Percentiles rank a stretch among this genome's conserved stretches.
These are phyloP conservation scores for Sycon ciliatum DNA, from an alignment of 37 sponge, comb jelly and placozoan genomes.

Conservation along the genomic window DNA sequence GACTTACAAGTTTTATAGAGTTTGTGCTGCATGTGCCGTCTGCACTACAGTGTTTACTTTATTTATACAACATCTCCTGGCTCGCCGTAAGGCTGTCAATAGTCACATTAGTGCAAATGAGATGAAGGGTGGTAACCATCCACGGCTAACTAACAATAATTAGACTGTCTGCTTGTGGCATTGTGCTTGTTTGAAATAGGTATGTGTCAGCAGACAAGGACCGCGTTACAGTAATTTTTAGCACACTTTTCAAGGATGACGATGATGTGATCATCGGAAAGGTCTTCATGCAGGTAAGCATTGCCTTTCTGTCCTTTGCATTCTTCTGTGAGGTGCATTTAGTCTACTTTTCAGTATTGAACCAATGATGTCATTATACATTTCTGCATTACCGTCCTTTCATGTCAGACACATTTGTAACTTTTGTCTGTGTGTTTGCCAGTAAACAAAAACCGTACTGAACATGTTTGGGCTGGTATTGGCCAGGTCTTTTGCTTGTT, in stretches of 20 bases:
- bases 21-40: too few relatives aligned
- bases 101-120: too few relatives aligned
- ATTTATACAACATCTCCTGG: too few relatives aligned
- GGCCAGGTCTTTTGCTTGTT: neutral
- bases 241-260: conserved; percentile 88
- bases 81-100: too few relatives aligned
- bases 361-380: neutral
- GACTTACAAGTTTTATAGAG: too few relatives aligned
- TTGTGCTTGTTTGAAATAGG: conserved; percentile 27
- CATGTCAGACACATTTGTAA: neutral
- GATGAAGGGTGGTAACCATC: too few relatives aligned
- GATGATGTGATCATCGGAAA: conserved; percentile 94
- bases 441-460: neutral
- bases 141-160: too few relatives aligned
- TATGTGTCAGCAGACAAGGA: conserved; percentile 90
- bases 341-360: neutral
- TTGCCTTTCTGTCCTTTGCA: neutral
- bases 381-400: neutral
- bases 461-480: neutral
- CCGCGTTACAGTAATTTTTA: conserved; percentile 92
- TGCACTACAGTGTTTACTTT: too few relatives aligned
- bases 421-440: neutral
- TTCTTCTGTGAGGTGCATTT: neutral
- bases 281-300: conserved; percentile 76
- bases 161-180: neutral